Evolutionary conservation across 2,888 invertebrate species (phyloP), one percentile per base, ranked within the genome.

Genomic region (Drosophila planitibia): DNA sequence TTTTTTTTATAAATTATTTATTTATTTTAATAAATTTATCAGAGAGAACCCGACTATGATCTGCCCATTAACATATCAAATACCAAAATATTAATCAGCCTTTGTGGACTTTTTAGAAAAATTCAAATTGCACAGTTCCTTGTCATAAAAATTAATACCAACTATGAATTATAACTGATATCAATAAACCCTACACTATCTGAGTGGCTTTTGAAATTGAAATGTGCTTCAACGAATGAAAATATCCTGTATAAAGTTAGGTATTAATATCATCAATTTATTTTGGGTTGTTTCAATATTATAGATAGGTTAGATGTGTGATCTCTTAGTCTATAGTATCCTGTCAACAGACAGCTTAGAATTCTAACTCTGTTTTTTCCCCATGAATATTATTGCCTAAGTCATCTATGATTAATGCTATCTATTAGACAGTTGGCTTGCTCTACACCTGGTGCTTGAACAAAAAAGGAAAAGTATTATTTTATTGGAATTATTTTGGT

Each of bases 11-110:
- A 30, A n/a, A 41, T 16, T 22, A 16, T 30, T 32, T 30, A 63
- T 22, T 35, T 25, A 19, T 62, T 72, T 55, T 51, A 22, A 71
- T 32, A 1, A 0, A 44, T 44, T 22, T 44, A 22, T 22, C 14
- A 44, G 6, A 22, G 14, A 22, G 6, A 6, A 39, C 9, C 0
- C 39, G 39, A 19, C 19, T 16, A 37, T 37, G 12, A 44, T 22
- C 14, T 47, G 22, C 7, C 14, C 4, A n/a, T n/a, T 12, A n/a
- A 10, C 2, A 12, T 44, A 44, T 14, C 14, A 35, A 35, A 35
- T 14, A 35, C 35, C 35, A 35, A 14, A 22, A 47, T 22, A 47
- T 7, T 2, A 22, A 2, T 47, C 14, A 47, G 14, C 2, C 14
- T 4, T 47, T 47, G 0, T 44, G 7, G 0, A 14, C 14, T 22